These are phyloP conservation scores for Danio albolineatus DNA, from an alignment of 2,797 vertebrate genomes.

Conservation along the genomic window DNA sequence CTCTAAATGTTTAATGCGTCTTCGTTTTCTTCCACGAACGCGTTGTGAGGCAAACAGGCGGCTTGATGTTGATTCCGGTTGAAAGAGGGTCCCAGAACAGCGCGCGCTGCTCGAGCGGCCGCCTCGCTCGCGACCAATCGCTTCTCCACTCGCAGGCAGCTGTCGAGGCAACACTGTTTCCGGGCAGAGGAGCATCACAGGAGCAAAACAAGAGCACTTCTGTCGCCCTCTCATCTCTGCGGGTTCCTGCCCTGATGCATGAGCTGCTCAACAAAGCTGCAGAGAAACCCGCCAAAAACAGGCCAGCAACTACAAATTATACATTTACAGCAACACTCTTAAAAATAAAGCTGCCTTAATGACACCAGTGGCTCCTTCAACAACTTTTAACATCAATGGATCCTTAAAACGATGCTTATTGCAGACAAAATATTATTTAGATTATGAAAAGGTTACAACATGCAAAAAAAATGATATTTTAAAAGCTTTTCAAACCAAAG, in stretches of 20 bases:
- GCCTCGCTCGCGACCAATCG: slow-evolving; percentile 62
- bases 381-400: no score
- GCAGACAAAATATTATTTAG: no score
- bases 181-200: slow-evolving; percentile 62
- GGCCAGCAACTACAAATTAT: not conserved
- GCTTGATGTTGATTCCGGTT: slow-evolving; percentile 34
- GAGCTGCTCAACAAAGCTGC: not conserved
- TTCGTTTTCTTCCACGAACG: slow-evolving; percentile 1
- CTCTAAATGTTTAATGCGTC: not conserved
- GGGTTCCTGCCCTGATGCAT: slow-evolving; percentile 21
- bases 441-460: no score
- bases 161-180: slow-evolving; percentile 62
- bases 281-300: not conserved
- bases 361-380: no score
- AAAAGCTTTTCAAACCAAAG: no score
- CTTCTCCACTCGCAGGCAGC: slow-evolving; percentile 48
- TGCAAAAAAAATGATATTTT: no score
- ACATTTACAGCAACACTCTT: no score
- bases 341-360: no score
- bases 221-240: slow-evolving; percentile 22
- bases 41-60: slow-evolving; percentile 34
- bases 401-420: no score
- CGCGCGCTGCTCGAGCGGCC: slow-evolving; percentile 24
- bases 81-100: slow-evolving; percentile 32
- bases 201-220: slow-evolving; percentile 54